Evolutionary conservation across 2,888 invertebrate species (phyloP), one percentile per base, ranked within the genome.

Genomic region (Pseudococcus viburni): DNA sequence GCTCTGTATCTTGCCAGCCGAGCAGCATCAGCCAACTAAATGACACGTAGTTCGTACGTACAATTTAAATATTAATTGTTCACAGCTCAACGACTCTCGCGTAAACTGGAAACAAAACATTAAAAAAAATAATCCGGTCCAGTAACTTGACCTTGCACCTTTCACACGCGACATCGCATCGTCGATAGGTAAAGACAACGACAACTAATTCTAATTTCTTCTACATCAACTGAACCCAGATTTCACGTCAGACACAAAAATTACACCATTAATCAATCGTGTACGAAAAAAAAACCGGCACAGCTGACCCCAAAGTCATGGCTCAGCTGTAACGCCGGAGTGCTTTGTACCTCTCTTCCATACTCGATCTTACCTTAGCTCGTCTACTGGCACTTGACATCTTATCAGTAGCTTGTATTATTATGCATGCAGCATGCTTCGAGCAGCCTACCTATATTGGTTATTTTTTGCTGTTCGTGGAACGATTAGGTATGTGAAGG

Each of bases 51-150:
- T 19, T 33, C 26, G n/a, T 33, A 33, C 26, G 1, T 19, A 59
- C 59, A 59, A 59, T 59, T 59, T 59, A 59, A 59, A 59, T 59
- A 59, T 59, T 73, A 73, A 73, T 73, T 73, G 33, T 73, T 73
- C 68, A 33, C 68, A 33, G 68, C 68, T 73, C 68, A 73, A 73
- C 68, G 68, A 73, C 33, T 73, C 59, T 19, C 8, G 59, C 33
- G 33, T 73, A 12, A 8, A 59, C 59, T 59, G 59, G 59, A 59
- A 59, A 59, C 59, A n/a, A 59, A 64, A 64, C 64, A 22, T 9
- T 22, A 22, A 73, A 73, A 73, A 33, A 12, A 73, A 15, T 73
- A 73, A 73, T 73, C 68, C 33, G 68, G 33, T 73, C 68, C 68
- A 33, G 33, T 33, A 73, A 33, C 68, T 73, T 33, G 68, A 33